These are phyloP conservation scores for Philaethria dido DNA, from an alignment of 2,888 invertebrate genomes.

Conservation along the genomic window DNA sequence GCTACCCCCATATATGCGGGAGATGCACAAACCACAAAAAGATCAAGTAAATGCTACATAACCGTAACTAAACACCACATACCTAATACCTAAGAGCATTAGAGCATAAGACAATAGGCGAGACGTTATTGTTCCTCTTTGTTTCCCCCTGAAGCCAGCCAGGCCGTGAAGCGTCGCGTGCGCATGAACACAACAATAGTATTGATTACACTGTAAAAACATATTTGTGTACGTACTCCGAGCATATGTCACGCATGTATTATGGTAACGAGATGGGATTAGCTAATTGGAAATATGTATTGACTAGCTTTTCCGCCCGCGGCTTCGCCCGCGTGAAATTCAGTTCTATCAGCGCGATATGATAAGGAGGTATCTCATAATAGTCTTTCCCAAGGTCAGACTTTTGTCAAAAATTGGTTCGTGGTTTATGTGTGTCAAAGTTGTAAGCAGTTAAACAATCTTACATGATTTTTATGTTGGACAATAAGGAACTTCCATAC, in stretches of 20 bases:
- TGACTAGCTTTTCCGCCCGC: no score
- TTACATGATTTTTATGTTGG: no score
- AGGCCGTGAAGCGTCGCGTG: constrained; percentile 35
- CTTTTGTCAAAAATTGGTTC: no score
- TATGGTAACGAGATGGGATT: background rate
- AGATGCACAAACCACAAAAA: background rate
- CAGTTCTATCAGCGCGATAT: no score
- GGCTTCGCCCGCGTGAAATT: no score
- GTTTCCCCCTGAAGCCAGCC: constrained; percentile 23
- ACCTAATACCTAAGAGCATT: constrained; percentile 16
- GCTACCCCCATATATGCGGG: background rate
- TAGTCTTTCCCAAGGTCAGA: no score
- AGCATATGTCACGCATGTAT: constrained; percentile 4
- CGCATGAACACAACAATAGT: constrained; percentile 33
- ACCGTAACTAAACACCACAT: constrained; percentile 11
- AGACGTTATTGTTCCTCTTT: constrained; percentile 35
- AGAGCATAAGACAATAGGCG: constrained; percentile 28
- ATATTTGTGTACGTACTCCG: constrained; percentile 1
- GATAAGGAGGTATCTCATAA: no score
- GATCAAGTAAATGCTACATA: background rate
- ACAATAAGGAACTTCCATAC: no score
- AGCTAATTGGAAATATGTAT: background rate
- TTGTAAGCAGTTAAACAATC: no score
- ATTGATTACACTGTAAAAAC: constrained; percentile 26
- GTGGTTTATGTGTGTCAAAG: no score